Percentiles rank a stretch among this genome's conserved stretches.
phyloP scores from a whole-genome alignment of 1,140 invertebrate genomes.

The Orchestia grillus region DNA sequence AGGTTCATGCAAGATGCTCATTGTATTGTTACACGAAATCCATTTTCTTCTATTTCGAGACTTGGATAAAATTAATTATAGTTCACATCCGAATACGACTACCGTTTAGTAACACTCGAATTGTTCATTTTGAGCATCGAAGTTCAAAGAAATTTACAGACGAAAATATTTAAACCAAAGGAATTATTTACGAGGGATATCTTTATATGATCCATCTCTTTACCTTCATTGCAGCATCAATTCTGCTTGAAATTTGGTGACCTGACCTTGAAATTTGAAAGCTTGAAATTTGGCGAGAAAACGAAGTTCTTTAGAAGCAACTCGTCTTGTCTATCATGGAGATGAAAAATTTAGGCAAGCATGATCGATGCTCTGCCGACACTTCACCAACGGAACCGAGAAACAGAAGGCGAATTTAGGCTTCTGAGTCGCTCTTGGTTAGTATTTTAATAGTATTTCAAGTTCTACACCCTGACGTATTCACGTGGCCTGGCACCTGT shows the following conservation, averaged over 20 bases:
- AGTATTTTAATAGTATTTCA: neutral
- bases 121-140: neutral
- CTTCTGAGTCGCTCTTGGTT: neutral
- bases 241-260: neutral
- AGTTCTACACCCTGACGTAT: neutral
- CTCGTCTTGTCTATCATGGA: neutral
- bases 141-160: neutral
- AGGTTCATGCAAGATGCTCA: no score
- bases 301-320: neutral
- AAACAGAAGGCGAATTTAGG: neutral
- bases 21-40: no score
- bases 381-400: neutral
- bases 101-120: no score
- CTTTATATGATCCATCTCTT: neutral
- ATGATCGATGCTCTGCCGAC: neutral
- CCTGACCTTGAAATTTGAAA: neutral
- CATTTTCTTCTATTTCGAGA: no score
- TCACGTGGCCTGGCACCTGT: neutral
- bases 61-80: no score
- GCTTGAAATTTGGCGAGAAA: neutral
- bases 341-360: neutral
- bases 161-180: neutral
- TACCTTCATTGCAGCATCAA: neutral
- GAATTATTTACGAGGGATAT: neutral
- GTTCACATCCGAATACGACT: no score